phyloP scores from a whole-genome alignment of 2,888 invertebrate species.

The Mythimna loreyi region DNA sequence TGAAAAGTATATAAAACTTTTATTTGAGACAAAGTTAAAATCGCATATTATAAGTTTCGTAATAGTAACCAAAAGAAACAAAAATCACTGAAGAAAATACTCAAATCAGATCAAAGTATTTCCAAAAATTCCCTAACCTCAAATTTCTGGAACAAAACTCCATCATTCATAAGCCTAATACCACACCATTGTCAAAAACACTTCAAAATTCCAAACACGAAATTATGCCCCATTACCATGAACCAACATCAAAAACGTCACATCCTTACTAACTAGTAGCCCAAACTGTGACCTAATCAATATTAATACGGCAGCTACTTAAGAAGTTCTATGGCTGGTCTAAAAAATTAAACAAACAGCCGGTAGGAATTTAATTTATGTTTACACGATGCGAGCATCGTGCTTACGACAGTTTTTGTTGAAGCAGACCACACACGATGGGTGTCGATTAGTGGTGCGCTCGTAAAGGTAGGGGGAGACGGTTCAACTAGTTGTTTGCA shows the following conservation, averaged over 20 bases:
- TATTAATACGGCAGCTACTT: constrained; percentile 76
- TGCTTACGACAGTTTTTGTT: constrained; percentile 72
- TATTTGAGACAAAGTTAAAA: too few relatives aligned
- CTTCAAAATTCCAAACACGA: constrained; percentile 47
- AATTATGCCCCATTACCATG: constrained; percentile 61
- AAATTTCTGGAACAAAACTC: constrained; percentile 11
- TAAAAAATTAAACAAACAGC: constrained; percentile 75
- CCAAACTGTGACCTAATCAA: constrained; percentile 71
- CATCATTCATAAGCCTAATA: constrained; percentile 42
- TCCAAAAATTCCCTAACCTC: not conserved
- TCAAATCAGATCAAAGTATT: not conserved
- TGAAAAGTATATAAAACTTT: too few relatives aligned
- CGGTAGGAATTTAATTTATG: constrained; percentile 80
- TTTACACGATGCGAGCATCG: constrained; percentile 73
- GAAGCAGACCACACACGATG: constrained; percentile 76
- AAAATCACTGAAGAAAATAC: not conserved
- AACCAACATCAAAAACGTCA: constrained; percentile 55
- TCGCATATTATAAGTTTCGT: too few relatives aligned
- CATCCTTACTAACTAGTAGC: constrained; percentile 63
- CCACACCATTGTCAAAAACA: constrained; percentile 21
- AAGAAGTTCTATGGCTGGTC: constrained; percentile 75
- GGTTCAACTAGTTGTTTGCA: constrained; percentile 18
- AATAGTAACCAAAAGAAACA: too few relatives aligned
- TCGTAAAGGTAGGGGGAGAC: constrained; percentile 40
- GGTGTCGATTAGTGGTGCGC: constrained; percentile 70